A percentile compares a stretch with the other conserved stretches of the same genome.
Conservation (phyloP, 1,140 invertebrate species). For the Zaprionus gabonicus region DNA sequence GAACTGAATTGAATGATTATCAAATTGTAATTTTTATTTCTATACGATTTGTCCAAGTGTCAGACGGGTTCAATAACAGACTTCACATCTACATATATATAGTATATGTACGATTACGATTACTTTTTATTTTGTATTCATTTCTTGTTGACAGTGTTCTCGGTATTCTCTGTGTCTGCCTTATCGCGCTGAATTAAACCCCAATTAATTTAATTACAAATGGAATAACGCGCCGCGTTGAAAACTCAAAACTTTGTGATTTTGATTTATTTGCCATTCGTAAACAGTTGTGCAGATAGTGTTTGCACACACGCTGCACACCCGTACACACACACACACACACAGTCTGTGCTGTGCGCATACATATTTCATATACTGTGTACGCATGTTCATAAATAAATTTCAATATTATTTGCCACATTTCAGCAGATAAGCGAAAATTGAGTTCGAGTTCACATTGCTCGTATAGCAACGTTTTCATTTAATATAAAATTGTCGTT, state of each 20-base stretch:
- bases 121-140: constrained; percentile 32
- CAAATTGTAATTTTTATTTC: constrained; percentile 80
- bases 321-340: neutral
- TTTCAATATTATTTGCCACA: constrained; percentile 76
- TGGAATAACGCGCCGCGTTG: constrained; percentile 71
- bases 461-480: constrained; percentile 11
- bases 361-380: neutral
- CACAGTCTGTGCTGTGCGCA: constrained; percentile 11
- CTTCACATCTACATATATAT: constrained; percentile 4
- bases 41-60: constrained; percentile 75
- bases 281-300: constrained; percentile 21
- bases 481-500: constrained; percentile 23
- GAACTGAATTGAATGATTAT: constrained; percentile 68
- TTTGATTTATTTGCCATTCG: constrained; percentile 73
- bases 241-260: constrained; percentile 56
- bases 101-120: neutral
- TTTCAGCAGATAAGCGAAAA: constrained; percentile 57
- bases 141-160: constrained; percentile 70
- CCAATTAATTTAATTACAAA: constrained; percentile 85
- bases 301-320: neutral
- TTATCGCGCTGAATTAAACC: constrained; percentile 83
- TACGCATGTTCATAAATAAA: constrained; percentile 70
- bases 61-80: constrained; percentile 77
- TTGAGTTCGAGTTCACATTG: neutral
- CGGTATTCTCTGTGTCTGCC: constrained; percentile 5